phyloP scores from a whole-genome alignment of 2,113 vertebrate species.

The Albula goreensis region DNA sequence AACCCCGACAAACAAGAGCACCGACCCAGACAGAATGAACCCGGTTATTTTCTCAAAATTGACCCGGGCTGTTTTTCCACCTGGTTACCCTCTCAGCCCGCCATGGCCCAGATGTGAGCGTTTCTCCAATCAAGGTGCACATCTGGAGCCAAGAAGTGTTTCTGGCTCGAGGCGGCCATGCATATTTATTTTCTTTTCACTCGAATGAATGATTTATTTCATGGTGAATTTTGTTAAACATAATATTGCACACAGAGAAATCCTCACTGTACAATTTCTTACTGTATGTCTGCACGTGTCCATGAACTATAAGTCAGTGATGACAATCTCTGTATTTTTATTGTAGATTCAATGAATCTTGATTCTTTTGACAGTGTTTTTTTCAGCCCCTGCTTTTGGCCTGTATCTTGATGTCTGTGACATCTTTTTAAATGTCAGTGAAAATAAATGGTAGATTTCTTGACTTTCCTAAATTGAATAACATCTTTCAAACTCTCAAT shows the following conservation, averaged over 20 bases:
- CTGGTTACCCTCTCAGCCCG: constrained; percentile 48
- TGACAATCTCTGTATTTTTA: background rate
- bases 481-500: too few species aligned
- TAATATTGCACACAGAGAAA: background rate
- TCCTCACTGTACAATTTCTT: background rate
- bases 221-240: constrained; percentile 28
- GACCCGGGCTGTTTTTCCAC: constrained; percentile 58
- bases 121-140: constrained; percentile 18
- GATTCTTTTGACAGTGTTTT: too few species aligned
- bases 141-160: constrained; percentile 22
- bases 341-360: background rate
- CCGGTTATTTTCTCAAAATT: constrained; percentile 27
- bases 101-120: constrained; percentile 33
- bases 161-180: background rate
- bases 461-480: too few species aligned
- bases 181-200: constrained; percentile 24
- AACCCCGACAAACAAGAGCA: background rate
- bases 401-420: background rate
- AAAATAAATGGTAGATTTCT: too few species aligned
- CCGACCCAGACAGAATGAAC: constrained; percentile 27
- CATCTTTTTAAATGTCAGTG: background rate
- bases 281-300: background rate
- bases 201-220: constrained; percentile 37
- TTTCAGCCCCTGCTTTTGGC: too few species aligned
- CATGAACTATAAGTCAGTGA: background rate